Evolutionary conservation across 2,888 invertebrate genomes (phyloP).

Genomic region (Drosophila paracracens): DNA sequence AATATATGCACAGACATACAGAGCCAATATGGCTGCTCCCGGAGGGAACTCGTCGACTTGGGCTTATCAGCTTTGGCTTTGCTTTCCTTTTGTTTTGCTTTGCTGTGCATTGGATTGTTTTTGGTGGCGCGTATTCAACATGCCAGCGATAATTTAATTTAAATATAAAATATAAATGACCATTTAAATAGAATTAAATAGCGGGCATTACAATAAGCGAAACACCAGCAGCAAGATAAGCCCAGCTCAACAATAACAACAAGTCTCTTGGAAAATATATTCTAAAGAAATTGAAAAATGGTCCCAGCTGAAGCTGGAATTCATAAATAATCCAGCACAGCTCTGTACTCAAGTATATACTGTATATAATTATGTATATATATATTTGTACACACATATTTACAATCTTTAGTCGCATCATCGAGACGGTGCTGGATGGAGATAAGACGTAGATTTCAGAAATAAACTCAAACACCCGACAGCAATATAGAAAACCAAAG

Average conservation of each 20-base stretch:
- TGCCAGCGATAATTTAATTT: constrained; percentile 63
- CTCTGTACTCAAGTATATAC: constrained; percentile 6
- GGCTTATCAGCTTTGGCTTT: constrained; percentile 52
- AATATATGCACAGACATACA: not conserved
- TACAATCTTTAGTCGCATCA: constrained; percentile 57
- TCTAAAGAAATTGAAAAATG: constrained; percentile 43
- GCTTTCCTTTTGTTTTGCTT: constrained; percentile 30
- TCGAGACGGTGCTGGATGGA: constrained; percentile 50
- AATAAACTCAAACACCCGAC: constrained; percentile 30
- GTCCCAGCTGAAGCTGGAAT: constrained; percentile 18
- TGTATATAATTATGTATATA: not conserved
- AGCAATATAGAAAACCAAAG: constrained; percentile 25
- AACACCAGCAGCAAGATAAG: constrained; percentile 56
- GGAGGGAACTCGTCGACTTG: constrained; percentile 13
- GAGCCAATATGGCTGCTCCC: constrained; percentile 31
- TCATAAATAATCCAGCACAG: constrained; percentile 49
- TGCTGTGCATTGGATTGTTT: constrained; percentile 43
- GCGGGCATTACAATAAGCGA: constrained; percentile 41
- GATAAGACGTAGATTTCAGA: constrained; percentile 44
- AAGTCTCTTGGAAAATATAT: constrained; percentile 35
- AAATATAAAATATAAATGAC: constrained; percentile 65
- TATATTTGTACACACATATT: constrained; percentile 1
- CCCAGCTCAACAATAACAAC: constrained; percentile 13
- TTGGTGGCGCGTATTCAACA: constrained; percentile 38
- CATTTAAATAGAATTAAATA: constrained; percentile 49